A percentile compares a stretch with the other conserved stretches of the same genome.
These are phyloP conservation scores for Cheirogaleus major DNA, from an alignment of 2,797 vertebrate genomes.

Conservation along the genomic window DNA sequence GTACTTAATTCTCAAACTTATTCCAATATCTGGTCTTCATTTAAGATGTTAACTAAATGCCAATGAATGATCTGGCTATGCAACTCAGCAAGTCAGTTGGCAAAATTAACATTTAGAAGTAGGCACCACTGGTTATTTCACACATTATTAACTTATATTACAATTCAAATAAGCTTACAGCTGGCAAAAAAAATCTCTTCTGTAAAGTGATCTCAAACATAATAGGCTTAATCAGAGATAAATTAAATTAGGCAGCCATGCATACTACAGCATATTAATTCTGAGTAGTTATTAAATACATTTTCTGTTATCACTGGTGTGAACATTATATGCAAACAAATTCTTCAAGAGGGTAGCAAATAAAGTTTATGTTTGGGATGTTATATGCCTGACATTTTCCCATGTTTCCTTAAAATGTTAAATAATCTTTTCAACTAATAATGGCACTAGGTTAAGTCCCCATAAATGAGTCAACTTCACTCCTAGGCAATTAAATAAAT, in stretches of 20 bases:
- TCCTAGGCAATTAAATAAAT: conserved; percentile 82
- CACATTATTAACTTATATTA: conserved; percentile 92
- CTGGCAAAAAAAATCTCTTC: conserved; percentile 89
- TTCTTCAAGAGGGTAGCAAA: conserved; percentile 83
- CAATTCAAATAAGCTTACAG: conserved; percentile 91
- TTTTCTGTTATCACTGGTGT: conserved; percentile 86
- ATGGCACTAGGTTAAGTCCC: conserved; percentile 72
- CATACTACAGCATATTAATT: conserved; percentile 88
- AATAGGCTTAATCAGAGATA: conserved; percentile 92
- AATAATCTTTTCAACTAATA: conserved; percentile 77
- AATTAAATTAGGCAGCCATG: conserved; percentile 91
- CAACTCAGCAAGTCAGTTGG: conserved; percentile 83
- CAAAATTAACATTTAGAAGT: conserved; percentile 89
- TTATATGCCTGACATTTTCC: conserved; percentile 70
- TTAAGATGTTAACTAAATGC: conserved; percentile 58
- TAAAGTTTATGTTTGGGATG: conserved; percentile 84
- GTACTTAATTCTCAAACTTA: conserved; percentile 21
- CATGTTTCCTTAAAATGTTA: conserved; percentile 71
- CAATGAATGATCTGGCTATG: conserved; percentile 70
- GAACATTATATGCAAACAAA: conserved; percentile 86
- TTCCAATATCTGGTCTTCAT: conserved; percentile 46
- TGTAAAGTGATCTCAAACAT: conserved; percentile 91
- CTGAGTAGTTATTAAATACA: conserved; percentile 89
- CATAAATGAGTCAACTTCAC: conserved; percentile 78
- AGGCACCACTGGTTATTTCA: conserved; percentile 89